phyloP scores from a whole-genome alignment of 2,797 vertebrate genomes.

The Phrynocephalus vlangalii region DNA sequence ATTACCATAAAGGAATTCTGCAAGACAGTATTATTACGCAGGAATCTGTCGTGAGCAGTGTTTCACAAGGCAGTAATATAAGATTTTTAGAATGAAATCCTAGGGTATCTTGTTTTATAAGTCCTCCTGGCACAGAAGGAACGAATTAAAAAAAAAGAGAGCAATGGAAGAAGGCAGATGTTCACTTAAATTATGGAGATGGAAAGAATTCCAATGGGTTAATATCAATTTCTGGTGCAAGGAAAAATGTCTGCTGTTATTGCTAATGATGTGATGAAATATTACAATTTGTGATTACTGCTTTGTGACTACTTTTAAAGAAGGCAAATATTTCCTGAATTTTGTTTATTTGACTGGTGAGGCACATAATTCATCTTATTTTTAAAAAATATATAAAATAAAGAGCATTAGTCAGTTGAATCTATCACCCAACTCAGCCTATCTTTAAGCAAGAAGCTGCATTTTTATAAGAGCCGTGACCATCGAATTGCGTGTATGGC shows the following conservation, averaged over 20 bases:
- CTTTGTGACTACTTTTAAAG: background rate
- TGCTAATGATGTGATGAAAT: background rate
- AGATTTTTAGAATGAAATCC: conserved; percentile 78
- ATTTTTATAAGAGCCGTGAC: background rate
- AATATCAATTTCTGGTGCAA: conserved; percentile 44
- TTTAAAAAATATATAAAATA: background rate
- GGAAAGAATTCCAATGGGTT: conserved; percentile 12
- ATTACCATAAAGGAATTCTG: conserved; percentile 71
- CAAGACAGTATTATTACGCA: conserved; percentile 74
- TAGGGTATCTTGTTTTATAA: conserved; percentile 75
- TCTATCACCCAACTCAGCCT: background rate
- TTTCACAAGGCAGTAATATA: conserved; percentile 73
- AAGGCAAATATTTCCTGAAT: background rate
- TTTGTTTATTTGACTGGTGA: background rate
- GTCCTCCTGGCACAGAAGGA: conserved; percentile 62
- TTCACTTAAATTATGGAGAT: conserved; percentile 56
- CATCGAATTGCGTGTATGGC: background rate
- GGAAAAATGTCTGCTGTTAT: conserved; percentile 21
- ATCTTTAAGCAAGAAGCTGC: background rate
- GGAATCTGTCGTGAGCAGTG: conserved; percentile 72
- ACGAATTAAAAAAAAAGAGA: conserved; percentile 50
- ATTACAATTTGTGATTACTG: background rate
- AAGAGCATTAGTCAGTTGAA: background rate
- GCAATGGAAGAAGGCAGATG: conserved; percentile 60
- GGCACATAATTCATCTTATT: background rate